phyloP scores from a whole-genome alignment of 2,113 vertebrate species.

The Pavo muticus region DNA sequence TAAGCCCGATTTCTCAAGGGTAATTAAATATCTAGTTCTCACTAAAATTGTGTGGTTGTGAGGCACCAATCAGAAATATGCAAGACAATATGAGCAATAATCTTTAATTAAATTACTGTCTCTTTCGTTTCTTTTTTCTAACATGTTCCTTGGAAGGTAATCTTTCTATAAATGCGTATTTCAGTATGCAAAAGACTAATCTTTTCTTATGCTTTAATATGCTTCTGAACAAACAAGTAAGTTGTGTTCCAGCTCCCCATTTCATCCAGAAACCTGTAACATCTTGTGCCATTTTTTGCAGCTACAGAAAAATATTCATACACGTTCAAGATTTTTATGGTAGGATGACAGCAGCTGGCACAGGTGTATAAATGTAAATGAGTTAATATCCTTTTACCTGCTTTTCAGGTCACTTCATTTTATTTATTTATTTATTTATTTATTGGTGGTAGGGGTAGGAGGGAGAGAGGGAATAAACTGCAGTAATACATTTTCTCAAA shows the following conservation, averaged over 20 bases:
- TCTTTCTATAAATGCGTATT: not conserved
- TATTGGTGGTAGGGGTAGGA: fast-evolving
- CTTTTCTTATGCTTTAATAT: not conserved
- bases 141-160: not conserved
- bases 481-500: not conserved
- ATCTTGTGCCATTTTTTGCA: not conserved
- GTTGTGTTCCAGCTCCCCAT: not conserved
- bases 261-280: not conserved
- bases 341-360: not conserved
- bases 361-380: not conserved
- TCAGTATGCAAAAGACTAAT: not conserved
- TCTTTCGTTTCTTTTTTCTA: not conserved
- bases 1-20: not conserved
- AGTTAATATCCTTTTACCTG: not conserved
- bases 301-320: not conserved
- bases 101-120: not conserved
- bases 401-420: not conserved
- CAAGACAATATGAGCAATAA: not conserved
- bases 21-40: not conserved
- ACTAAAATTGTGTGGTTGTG: not conserved
- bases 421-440: not conserved
- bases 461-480: not conserved
- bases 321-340: not conserved
- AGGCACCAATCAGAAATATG: not conserved
- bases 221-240: not conserved